Conservation (phyloP, 2,888 invertebrate genomes). For the Epirrhoe alternata region DNA sequence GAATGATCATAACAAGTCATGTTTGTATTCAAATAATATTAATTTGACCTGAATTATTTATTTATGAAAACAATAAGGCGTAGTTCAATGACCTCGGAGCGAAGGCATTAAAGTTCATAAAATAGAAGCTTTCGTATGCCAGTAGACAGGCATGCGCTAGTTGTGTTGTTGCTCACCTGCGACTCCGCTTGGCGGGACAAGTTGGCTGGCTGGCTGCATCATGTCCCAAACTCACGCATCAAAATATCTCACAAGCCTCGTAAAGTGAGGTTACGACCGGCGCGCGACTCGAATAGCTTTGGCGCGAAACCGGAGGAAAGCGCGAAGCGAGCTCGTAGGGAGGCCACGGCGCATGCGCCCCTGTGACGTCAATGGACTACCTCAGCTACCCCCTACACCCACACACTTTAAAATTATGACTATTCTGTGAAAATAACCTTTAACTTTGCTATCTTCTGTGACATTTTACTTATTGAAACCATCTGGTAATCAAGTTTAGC, state of each 20-base stretch:
- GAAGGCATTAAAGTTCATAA: slow-evolving; percentile 24
- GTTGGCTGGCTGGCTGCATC: slow-evolving; percentile 65
- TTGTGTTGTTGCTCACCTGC: slow-evolving; percentile 63
- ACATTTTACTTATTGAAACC: slow-evolving; percentile 4
- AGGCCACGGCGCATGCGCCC: slow-evolving; percentile 73
- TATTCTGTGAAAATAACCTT: slow-evolving; percentile 33
- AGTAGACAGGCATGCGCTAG: neutral
- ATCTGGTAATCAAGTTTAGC: neutral
- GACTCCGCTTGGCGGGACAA: slow-evolving; percentile 52
- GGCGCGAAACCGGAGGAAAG: slow-evolving; percentile 72
- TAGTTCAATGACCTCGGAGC: slow-evolving; percentile 41
- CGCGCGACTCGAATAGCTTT: slow-evolving; percentile 71
- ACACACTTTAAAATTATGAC: slow-evolving; percentile 44
- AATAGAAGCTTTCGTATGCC: slow-evolving; percentile 11
- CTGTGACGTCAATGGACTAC: slow-evolving; percentile 69
- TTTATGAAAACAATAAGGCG: slow-evolving; percentile 19
- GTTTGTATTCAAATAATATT: neutral
- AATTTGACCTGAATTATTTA: slow-evolving; percentile 9
- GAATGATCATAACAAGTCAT: slow-evolving; percentile 9
- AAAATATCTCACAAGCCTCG: slow-evolving; percentile 42
- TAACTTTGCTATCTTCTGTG: slow-evolving; percentile 26
- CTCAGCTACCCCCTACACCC: slow-evolving; percentile 54
- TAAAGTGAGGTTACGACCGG: slow-evolving; percentile 70
- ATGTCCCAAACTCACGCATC: slow-evolving; percentile 40
- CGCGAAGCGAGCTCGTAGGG: slow-evolving; percentile 62